These are phyloP conservation scores for Caradrina clavipalpis DNA, from an alignment of 2,888 invertebrate genomes.

Conservation along the genomic window DNA sequence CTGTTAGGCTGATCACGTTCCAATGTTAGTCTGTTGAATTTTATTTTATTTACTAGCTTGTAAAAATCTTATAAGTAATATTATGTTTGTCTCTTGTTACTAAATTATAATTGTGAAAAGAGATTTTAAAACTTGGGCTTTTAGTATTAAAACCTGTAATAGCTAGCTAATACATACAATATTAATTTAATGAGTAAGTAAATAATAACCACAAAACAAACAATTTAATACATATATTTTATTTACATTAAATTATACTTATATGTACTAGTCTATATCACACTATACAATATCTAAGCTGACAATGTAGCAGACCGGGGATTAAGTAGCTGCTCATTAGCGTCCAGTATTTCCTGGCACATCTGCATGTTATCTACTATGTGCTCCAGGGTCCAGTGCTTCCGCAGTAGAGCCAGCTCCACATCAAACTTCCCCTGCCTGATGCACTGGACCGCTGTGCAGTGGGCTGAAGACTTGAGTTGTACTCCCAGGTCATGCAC, in stretches of 20 bases:
- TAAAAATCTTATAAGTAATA: too few relatives aligned
- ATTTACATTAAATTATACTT: too few relatives aligned
- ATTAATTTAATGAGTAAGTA: too few relatives aligned
- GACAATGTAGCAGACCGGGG: constrained; percentile 80
- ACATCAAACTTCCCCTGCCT: constrained; percentile 95
- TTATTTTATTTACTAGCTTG: too few relatives aligned
- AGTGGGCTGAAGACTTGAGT: constrained; percentile 95
- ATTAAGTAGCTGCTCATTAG: constrained; percentile 85
- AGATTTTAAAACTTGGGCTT: neutral
- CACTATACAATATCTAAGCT: constrained; percentile 51
- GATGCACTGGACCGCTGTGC: constrained; percentile 95
- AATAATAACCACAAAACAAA: neutral
- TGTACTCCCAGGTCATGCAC: constrained; percentile 96
- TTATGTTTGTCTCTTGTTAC: too few relatives aligned
- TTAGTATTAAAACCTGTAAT: too few relatives aligned
- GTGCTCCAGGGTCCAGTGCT: constrained; percentile 95
- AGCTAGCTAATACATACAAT: too few relatives aligned
- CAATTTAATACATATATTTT: constrained; percentile 39
- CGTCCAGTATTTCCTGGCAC: constrained; percentile 89
- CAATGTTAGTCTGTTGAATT: too few relatives aligned
- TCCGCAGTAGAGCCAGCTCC: constrained; percentile 94
- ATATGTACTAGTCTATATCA: constrained; percentile 31
- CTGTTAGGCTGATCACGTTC: too few relatives aligned
- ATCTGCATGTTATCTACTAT: constrained; percentile 92
- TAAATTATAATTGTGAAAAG: too few relatives aligned